Conservation (phyloP, 2,888 invertebrate genomes). For the Protonemura montana region DNA sequence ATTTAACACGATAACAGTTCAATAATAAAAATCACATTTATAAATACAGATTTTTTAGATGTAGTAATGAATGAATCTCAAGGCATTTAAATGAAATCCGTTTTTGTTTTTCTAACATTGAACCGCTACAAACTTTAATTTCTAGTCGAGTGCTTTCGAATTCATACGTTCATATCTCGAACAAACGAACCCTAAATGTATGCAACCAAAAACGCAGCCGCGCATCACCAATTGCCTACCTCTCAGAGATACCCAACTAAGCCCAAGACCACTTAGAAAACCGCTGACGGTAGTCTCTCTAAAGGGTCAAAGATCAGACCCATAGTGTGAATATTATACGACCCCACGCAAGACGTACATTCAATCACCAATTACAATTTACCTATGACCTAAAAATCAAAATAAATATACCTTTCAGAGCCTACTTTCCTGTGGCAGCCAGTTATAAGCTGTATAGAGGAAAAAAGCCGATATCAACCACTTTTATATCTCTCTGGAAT, state of each 20-base stretch:
- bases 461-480: background rate
- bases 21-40: no score
- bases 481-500: background rate
- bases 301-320: background rate
- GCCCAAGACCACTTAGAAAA: background rate
- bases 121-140: no score
- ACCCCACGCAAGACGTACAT: background rate
- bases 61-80: no score
- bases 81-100: no score
- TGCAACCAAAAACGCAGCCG: background rate
- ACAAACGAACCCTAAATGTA: background rate
- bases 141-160: no score
- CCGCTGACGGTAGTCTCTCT: background rate
- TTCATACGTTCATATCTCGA: no score
- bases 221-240: background rate
- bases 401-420: background rate
- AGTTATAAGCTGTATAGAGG: background rate
- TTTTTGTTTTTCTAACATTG: no score
- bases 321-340: background rate
- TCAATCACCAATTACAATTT: background rate
- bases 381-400: background rate
- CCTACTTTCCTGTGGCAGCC: no score
- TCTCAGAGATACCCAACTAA: background rate
- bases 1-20: no score
- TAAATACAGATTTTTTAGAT: no score